Evolutionary conservation across 1,140 invertebrate species (phyloP).

Genomic region (Drosophila grimshawi): DNA sequence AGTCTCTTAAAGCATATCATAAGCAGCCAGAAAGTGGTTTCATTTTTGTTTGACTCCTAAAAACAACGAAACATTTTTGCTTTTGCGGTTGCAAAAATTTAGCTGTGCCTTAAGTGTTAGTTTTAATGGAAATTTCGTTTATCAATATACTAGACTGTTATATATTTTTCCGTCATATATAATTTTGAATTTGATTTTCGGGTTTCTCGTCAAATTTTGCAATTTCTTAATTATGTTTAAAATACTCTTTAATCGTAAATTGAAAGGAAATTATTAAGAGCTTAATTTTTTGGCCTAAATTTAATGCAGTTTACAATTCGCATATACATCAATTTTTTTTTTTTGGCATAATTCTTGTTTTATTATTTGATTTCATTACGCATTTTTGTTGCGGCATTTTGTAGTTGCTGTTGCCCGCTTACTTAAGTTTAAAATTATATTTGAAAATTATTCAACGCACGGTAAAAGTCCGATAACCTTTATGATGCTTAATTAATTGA

Average conservation of each 20-base stretch:
- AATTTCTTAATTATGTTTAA: conserved; percentile 49
- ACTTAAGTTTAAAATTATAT: conserved; percentile 10
- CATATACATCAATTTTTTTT: conserved; percentile 33
- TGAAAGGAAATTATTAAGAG: conserved; percentile 44
- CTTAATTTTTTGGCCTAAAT: conserved; percentile 63
- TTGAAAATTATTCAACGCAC: conserved; percentile 3
- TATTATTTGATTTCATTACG: conserved; percentile 18
- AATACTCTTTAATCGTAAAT: conserved; percentile 32
- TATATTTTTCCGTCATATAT: conserved; percentile 40
- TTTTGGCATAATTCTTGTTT: conserved; percentile 4
- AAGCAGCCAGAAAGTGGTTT: conserved; percentile 52
- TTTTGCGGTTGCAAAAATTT: conserved; percentile 56
- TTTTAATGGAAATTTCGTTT: conserved; percentile 57
- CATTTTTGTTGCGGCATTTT: conserved; percentile 25
- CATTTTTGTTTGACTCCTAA: conserved; percentile 79
- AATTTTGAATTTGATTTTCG: conserved; percentile 54
- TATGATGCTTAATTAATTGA: neutral
- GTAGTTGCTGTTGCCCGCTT: conserved; percentile 35
- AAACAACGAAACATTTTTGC: conserved; percentile 79
- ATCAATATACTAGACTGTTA: conserved; percentile 58
- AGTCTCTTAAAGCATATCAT: conserved; percentile 42
- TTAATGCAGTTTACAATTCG: conserved; percentile 76
- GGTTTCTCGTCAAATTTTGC: conserved; percentile 33
- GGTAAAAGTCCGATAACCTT: neutral
- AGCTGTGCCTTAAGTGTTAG: conserved; percentile 73